phyloP scores from a whole-genome alignment of 1,140 invertebrate genomes.

The Stegodyphus dumicola region DNA sequence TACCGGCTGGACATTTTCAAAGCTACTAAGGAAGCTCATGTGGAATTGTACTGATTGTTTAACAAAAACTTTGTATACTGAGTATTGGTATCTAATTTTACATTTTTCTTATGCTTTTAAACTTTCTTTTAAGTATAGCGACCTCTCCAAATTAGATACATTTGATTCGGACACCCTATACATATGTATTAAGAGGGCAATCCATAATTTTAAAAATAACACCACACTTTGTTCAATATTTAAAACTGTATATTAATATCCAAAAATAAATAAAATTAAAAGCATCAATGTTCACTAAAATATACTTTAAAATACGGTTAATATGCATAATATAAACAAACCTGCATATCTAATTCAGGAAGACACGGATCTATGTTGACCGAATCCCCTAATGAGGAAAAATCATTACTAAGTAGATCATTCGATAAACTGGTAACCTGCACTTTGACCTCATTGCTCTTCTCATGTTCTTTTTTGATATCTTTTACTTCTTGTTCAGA shows the following conservation, averaged over 20 bases:
- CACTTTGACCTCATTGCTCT: slow-evolving; percentile 1
- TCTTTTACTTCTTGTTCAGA: slow-evolving; percentile 3
- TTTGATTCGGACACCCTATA: no score
- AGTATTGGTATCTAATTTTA: no score
- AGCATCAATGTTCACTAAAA: no score
- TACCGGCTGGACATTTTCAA: no score
- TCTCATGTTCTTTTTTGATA: slow-evolving; percentile 24
- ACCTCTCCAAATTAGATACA: no score
- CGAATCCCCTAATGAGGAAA: slow-evolving; percentile 17
- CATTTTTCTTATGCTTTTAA: no score
- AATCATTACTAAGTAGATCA: slow-evolving; percentile 41
- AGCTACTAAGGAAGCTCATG: no score
- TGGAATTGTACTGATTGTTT: no score
- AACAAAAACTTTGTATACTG: no score
- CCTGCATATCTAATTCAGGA: slow-evolving; percentile 62
- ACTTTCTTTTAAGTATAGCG: no score
- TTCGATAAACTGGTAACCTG: slow-evolving; percentile 15
- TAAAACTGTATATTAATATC: not conserved
- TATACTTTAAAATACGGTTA: not conserved
- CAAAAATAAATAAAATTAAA: not conserved
- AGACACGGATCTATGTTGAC: slow-evolving; percentile 57
- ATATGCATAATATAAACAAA: not conserved
- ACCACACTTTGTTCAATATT: no score
- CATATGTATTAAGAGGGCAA: not conserved
- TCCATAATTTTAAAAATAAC: no score